Conservation (phyloP, 1,140 invertebrate species). For the Dendroctonus valens region DNA sequence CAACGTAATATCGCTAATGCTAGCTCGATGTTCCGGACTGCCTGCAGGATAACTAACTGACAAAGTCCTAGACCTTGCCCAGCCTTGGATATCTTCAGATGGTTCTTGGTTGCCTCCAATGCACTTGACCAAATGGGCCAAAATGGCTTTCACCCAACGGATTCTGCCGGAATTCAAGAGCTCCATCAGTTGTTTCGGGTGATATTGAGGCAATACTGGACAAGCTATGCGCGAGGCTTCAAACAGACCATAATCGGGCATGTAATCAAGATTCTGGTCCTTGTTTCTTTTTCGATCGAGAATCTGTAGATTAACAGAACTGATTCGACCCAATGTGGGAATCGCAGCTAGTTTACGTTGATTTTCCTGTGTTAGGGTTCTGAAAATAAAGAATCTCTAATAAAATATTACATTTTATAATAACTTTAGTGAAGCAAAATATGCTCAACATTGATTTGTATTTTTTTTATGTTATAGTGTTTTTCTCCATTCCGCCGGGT, state of each 20-base stretch:
- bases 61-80: slow-evolving; percentile 83
- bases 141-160: slow-evolving; percentile 94
- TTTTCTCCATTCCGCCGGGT: no score
- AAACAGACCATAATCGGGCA: slow-evolving; percentile 93
- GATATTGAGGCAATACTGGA: slow-evolving; percentile 98
- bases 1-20: slow-evolving; percentile 64
- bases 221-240: slow-evolving; percentile 95
- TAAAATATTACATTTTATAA: no score
- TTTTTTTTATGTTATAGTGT: not conserved
- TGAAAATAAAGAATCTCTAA: slow-evolving; percentile 53
- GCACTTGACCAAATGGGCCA: slow-evolving; percentile 90
- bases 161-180: slow-evolving; percentile 98
- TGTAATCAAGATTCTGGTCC: slow-evolving; percentile 67
- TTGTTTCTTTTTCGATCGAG: slow-evolving; percentile 68
- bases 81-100: slow-evolving; percentile 58
- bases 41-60: slow-evolving; percentile 80
- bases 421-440: not conserved
- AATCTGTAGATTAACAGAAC: slow-evolving; percentile 78
- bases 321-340: slow-evolving; percentile 76
- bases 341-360: slow-evolving; percentile 73
- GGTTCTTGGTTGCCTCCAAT: slow-evolving; percentile 64
- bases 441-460: not conserved
- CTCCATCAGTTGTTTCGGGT: slow-evolving; percentile 98
- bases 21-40: slow-evolving; percentile 50
- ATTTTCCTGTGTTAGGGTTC: slow-evolving; percentile 70